Conservation (phyloP, 2,113 vertebrate genomes). For the Oryzias javanicus region DNA sequence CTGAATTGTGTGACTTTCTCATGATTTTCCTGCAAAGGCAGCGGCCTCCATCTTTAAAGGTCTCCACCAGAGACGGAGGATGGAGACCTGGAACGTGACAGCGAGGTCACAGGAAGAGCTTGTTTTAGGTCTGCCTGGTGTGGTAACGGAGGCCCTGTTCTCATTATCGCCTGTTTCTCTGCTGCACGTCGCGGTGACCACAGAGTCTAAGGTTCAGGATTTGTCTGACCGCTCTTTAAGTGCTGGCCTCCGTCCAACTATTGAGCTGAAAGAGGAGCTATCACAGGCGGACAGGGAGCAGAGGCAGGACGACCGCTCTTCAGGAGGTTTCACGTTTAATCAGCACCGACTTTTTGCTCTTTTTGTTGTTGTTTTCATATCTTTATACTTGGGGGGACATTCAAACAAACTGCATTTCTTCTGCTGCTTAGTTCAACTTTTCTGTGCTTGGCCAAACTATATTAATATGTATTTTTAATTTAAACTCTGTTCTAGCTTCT, state of each 20-base stretch:
- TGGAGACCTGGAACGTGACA: conserved; percentile 6
- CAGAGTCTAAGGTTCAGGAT: conserved; percentile 27
- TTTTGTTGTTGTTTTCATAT: no score
- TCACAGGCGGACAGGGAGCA: conserved; percentile 17
- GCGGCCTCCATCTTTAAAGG: conserved; percentile 41
- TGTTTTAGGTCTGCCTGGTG: conserved; percentile 11
- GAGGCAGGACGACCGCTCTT: neutral
- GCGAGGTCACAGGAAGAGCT: neutral
- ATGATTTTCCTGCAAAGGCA: conserved; percentile 42
- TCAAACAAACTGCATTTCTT: no score
- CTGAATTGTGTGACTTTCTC: conserved; percentile 44
- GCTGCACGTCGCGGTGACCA: conserved; percentile 8
- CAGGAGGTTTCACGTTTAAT: no score
- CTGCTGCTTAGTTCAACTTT: no score
- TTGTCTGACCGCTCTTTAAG: conserved; percentile 11
- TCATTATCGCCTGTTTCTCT: conserved; percentile 57
- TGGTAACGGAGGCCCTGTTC: conserved; percentile 25
- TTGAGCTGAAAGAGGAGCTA: conserved; percentile 44
- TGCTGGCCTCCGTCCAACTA: conserved; percentile 41
- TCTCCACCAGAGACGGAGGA: conserved; percentile 14
- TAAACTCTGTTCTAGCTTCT: no score
- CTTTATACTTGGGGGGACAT: no score
- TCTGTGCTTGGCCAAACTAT: no score
- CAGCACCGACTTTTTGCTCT: no score
- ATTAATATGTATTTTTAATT: no score